Percentiles rank a stretch among this genome's conserved stretches.
Conservation (phyloP, 2,797 vertebrate species). For the Yasuhikotakia modesta region DNA sequence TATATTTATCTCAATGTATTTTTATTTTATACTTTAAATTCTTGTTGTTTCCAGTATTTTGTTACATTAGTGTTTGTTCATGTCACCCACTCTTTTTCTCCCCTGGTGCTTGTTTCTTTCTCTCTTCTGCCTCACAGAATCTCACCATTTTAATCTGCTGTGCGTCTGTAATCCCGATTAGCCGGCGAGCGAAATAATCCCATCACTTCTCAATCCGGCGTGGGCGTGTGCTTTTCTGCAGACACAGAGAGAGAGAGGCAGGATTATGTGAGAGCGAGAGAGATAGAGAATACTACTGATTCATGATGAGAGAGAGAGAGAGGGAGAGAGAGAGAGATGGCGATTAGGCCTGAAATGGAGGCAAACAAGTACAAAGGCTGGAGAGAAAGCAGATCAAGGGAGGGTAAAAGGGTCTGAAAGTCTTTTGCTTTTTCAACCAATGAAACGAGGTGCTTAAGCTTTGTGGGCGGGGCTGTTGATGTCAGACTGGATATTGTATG, state of each 20-base stretch:
- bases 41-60: neutral
- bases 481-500: neutral
- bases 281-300: conserved; percentile 47
- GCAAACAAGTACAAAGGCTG: conserved; percentile 12
- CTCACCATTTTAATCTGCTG: conserved; percentile 68
- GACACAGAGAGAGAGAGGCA: conserved; percentile 61
- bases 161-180: conserved; percentile 82
- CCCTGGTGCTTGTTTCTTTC: conserved; percentile 24
- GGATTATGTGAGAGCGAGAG: conserved; percentile 62
- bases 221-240: conserved; percentile 76
- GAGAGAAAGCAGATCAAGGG: conserved; percentile 22
- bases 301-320: conserved; percentile 59
- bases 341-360: conserved; percentile 36
- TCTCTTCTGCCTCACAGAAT: conserved; percentile 63
- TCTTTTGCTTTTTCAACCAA: neutral
- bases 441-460: neutral
- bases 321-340: conserved; percentile 8
- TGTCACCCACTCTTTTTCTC: conserved; percentile 1
- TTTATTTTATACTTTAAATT: conserved; percentile 6
- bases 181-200: conserved; percentile 78
- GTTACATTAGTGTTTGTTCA: neutral
- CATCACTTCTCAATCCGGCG: conserved; percentile 74
- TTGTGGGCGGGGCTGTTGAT: neutral
- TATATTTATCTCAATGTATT: too few relatives aligned
- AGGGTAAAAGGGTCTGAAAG: neutral